Conservation (phyloP, 1,140 invertebrate species). For the Plectus sambesii region DNA sequence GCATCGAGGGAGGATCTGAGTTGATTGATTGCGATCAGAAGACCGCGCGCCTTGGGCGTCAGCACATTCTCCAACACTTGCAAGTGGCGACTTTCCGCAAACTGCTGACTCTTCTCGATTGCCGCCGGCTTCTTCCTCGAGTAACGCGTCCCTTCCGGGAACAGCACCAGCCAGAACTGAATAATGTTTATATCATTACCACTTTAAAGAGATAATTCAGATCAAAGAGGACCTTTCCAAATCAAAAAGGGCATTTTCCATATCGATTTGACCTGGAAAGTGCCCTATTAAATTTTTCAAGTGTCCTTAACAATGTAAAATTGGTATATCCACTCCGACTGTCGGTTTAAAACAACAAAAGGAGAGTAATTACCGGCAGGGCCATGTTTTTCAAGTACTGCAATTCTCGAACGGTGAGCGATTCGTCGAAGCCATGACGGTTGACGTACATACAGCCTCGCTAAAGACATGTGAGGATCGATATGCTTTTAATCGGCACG, state of each 20-base stretch:
- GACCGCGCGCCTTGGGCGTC: constrained; percentile 49
- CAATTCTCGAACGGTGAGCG: constrained; percentile 48
- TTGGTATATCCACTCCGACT: no score
- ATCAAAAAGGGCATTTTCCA: no score
- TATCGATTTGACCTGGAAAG: no score
- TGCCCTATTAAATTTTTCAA: no score
- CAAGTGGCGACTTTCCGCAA: constrained; percentile 48
- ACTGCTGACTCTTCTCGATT: constrained; percentile 48
- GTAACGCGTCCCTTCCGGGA: constrained; percentile 54
- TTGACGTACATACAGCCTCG: constrained; percentile 54
- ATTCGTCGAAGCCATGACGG: constrained; percentile 49
- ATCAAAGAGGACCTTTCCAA: no score
- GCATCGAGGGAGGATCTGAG: constrained; percentile 47
- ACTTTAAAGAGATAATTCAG: no score
- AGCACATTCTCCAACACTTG: constrained; percentile 48
- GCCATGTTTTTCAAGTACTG: constrained; percentile 46
- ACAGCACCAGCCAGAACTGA: constrained; percentile 54
- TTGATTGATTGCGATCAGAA: constrained; percentile 47
- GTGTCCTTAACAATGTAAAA: no score
- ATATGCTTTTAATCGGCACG: constrained; percentile 9
- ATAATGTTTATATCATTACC: no score
- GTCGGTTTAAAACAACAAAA: no score
- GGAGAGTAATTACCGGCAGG: no score
- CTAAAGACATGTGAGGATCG: constrained; percentile 40
- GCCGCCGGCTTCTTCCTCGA: constrained; percentile 47